Base-by-base conservation (phyloP, 2,113 vertebrate genomes). In the Semnopithecus entellus region DNA sequence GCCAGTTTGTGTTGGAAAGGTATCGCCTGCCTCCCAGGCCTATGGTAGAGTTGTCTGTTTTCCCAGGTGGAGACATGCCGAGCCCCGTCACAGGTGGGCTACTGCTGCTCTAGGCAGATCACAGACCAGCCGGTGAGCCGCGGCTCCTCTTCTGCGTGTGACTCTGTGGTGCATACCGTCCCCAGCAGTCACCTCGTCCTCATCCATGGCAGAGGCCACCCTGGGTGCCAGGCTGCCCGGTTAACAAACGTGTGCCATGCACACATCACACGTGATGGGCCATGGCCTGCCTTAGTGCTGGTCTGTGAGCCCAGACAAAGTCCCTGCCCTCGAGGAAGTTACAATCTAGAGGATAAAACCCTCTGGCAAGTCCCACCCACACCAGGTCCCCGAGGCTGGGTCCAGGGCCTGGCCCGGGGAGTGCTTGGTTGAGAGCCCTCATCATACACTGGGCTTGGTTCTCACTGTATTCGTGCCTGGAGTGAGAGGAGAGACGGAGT, bases 361-460 rank as follows among this genome's bases (percentile, higher is more conserved):
- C 2, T 1, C 8, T 40, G 22, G 59, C 5, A 82, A 38, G 18
- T 59, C 55, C 25, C 35, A 23, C 11, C 3, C 82, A 4, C 38
- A 18, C 25, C 11, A 5, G 25, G 59, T 61, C 59, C 59, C 59
- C 25, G 4, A 27, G 6, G 2, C 16, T 14, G 11, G 5, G 23
- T 22, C 66, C 23, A 27, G 6, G 23, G 35, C 66, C 48, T 30
- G 35, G 43, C 8, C 52, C 0, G 0, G 35, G 3, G 35, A 30
- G 32, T 16, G 48, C n/a, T 6, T 4, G 11, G 30, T 11, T 10
- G 4, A 13, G 8, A 43, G 48, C 25, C 17, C 25, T 18, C 13
- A 1, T 8, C 8, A 32, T 0, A 16, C 3, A 13, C 7, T 10
- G 2, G 66, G 27, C 22, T 0, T 4, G 20, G 2, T 4, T 16